Evolutionary conservation across 1,140 invertebrate genomes (phyloP), one percentile per base, ranked within the genome.

Genomic region (Ceratitis capitata): DNA sequence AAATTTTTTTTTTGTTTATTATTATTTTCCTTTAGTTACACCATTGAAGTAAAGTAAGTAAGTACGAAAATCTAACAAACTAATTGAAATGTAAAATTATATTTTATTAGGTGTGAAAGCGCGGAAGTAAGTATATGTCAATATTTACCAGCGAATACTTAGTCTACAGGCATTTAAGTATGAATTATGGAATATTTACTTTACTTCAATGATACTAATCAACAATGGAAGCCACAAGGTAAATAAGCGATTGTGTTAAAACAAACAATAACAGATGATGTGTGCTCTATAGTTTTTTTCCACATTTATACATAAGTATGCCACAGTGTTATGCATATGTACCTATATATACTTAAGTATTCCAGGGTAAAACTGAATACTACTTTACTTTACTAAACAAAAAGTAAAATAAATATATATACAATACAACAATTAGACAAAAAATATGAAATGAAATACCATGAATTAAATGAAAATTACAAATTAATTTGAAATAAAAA

Each of bases 61-160:
- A 91, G 90, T 89, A 91, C 88, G 89, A 88, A 91, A 91, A 91
- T 91, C 88, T 88, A 89, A 87, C 86, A 85, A 47, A 84, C n/a
- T 74, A 69, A 45, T 78, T 82, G 7, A 6, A 61, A 26, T 53
- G 9, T 85, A 86, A 85, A 87, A 45, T 78, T 78, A 53, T 26
- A 9, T 78, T 78, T 35, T 26, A 9, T 51, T 12, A 39, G 3
- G 23, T 35, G 23, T 53, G 19, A 35, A 19, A 1, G 42, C n/a
- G 32, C 9, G 45, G 7, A 32, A 83, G 26, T 26, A 83, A 39
- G 5, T 56, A 29, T 1, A 32, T 39, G 4, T 9, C 12, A 35
- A 35, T 69, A 69, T 32, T 39, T 35, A 69, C 16, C 61, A 1
- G 4, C 16, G 0, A 32, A 64, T 29, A 32, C 4, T 35, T 42